A percentile compares a stretch with the other conserved stretches of the same genome.
phyloP scores from a whole-genome alignment of 1,140 invertebrate species.

The Chrysomallon squamiferum region DNA sequence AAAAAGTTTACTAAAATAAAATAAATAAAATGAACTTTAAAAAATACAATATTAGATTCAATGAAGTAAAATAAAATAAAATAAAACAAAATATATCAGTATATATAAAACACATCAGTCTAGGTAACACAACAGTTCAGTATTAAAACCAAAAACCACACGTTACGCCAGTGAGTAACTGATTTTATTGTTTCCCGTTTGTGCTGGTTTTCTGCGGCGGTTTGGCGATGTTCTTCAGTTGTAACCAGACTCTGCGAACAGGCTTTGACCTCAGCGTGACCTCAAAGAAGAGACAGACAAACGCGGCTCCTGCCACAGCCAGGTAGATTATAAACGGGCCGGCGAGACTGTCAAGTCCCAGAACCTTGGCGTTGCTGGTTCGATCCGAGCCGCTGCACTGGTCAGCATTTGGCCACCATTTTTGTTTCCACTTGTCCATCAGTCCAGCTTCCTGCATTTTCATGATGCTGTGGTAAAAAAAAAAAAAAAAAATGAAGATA shows the following conservation, averaged over 20 bases:
- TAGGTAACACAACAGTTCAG: not conserved
- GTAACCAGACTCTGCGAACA: conserved; percentile 1
- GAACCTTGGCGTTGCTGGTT: conserved; percentile 21
- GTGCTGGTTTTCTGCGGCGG: not conserved
- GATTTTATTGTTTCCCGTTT: not conserved
- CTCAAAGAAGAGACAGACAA: conserved; percentile 19
- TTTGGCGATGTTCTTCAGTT: not conserved
- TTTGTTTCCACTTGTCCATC: conserved; percentile 36
- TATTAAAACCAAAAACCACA: no score
- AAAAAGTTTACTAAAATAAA: no score
- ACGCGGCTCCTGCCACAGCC: conserved; percentile 18
- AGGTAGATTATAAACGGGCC: conserved; percentile 41
- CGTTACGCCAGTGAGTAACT: no score
- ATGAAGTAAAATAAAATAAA: no score
- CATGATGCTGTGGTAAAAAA: conserved; percentile 37
- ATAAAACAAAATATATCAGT: no score
- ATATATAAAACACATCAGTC: not conserved
- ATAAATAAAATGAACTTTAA: no score
- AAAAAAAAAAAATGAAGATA: conserved; percentile 1
- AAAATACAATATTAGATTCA: no score
- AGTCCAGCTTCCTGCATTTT: conserved; percentile 47
- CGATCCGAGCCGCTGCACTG: conserved; percentile 17
- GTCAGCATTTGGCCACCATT: conserved; percentile 38
- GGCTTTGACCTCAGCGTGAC: not conserved
- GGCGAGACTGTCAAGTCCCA: conserved; percentile 34